These are phyloP conservation scores for Platypus cylindrus DNA, from an alignment of 2,888 invertebrate genomes.

Conservation along the genomic window DNA sequence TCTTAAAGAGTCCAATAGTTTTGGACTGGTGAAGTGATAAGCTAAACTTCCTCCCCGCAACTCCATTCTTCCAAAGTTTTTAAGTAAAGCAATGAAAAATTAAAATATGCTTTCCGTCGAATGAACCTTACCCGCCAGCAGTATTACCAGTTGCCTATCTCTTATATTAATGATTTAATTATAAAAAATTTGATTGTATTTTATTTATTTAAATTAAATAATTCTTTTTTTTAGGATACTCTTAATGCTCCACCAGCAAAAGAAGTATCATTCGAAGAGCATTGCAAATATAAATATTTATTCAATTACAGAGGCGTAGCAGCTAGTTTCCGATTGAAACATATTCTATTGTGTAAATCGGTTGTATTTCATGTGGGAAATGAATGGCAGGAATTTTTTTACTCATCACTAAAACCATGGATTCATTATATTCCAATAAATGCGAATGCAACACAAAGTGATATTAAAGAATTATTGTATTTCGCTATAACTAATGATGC, in stretches of 20 bases:
- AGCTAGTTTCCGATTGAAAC: constrained; percentile 93
- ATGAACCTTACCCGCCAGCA: too few species aligned
- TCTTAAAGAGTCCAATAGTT: too few species aligned
- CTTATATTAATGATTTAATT: not conserved
- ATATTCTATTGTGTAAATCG: constrained; percentile 85
- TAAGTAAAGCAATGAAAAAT: too few species aligned
- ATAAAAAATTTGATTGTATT: not conserved
- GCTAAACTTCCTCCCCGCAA: too few species aligned
- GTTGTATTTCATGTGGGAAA: constrained; percentile 88
- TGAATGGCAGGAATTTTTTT: constrained; percentile 94
- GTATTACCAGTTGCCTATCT: too few species aligned
- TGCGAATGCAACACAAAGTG: constrained; percentile 47
- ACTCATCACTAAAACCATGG: constrained; percentile 83
- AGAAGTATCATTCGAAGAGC: constrained; percentile 81
- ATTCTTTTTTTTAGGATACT: constrained; percentile 59
- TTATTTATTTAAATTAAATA: too few species aligned
- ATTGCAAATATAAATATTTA: constrained; percentile 85
- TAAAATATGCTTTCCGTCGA: too few species aligned
- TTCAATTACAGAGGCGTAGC: constrained; percentile 96
- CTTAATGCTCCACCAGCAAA: constrained; percentile 68
- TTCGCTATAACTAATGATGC: constrained; percentile 68
- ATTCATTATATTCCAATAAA: constrained; percentile 84
- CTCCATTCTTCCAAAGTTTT: too few species aligned
- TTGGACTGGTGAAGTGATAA: too few species aligned
- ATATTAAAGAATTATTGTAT: constrained; percentile 57